Base-by-base conservation (phyloP, 1,140 invertebrate genomes). In the Lepidurus couesii region DNA sequence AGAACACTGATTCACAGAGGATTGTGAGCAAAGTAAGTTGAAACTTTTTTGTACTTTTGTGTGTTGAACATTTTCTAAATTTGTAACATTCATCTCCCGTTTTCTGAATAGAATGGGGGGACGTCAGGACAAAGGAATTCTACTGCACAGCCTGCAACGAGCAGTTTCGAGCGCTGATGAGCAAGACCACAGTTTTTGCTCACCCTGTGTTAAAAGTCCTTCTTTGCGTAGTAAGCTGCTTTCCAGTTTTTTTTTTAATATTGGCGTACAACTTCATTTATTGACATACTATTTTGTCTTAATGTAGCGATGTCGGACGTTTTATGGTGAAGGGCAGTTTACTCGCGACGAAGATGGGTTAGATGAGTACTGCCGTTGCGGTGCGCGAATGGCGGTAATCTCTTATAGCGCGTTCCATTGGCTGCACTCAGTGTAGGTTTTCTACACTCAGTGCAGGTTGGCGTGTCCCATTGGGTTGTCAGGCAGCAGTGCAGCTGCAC, bases 301-400 rank as follows among this genome's bases (percentile, higher is more conserved):
- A 65, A 81, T 83, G 24, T 82, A 90, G 89, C 85, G 85, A 77
- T 96, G 94, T 86, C 90, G 90, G 80, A 89, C 91, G 34, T 95
- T 94, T 83, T 95, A 95, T 84, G 85, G 85, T 1, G 85, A 85
- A 84, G 92, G 91, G 47, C 90, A 91, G 81, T 93, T 93, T 84
- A 88, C 89, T 65, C 90, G 91, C 85, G 93, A 93, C 80, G 92
- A 94, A 82, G 92, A 95, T 86, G 92, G 93, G 8, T 92, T 91
- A n/a, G 93, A 95, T 83, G 87, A 95, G 81, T 95, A 95, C 83
- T 96, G 95, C 82, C 88, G 93, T 79, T 95, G n/a, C n/a, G 94
- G 94, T 96, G 95, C 85, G 94, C 92, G 0, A 92, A 96, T 84
- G 95, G 92, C 43, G 91, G 91, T 5, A 88, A 89, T 81, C 90